A percentile compares a stretch with the other conserved stretches of the same genome.
These are phyloP conservation scores for Lanius ludovicianus DNA, from an alignment of 2,113 vertebrate species.

Conservation along the genomic window DNA sequence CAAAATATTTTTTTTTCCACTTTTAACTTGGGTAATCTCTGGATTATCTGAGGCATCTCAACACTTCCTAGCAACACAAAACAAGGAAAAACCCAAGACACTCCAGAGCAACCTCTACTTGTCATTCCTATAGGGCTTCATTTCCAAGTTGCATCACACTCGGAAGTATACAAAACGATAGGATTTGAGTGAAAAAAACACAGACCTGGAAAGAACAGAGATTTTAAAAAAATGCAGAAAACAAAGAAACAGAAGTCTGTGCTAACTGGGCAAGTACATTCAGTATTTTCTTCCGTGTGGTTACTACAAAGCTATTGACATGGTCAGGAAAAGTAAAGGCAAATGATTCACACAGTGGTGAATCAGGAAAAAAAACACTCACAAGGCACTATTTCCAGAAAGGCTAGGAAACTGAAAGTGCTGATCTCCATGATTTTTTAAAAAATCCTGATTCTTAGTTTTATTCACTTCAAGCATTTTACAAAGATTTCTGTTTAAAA, in stretches of 20 bases:
- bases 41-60: not conserved
- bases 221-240: fast-evolving
- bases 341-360: not conserved
- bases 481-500: not conserved
- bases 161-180: not conserved
- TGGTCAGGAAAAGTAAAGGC: not conserved
- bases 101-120: not conserved
- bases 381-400: not conserved
- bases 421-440: not conserved
- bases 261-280: not conserved
- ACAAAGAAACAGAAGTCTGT: not conserved
- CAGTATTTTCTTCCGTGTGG: not conserved
- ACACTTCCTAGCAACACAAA: not conserved
- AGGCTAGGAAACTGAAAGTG: not conserved
- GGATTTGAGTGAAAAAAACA: not conserved
- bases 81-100: not conserved
- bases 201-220: not conserved
- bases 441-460: not conserved
- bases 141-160: not conserved
- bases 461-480: not conserved
- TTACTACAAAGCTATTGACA: not conserved
- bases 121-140: not conserved
- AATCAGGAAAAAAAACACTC: not conserved
- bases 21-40: not conserved
- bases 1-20: not conserved